A percentile compares a stretch with the other conserved stretches of the same genome.
phyloP scores from a whole-genome alignment of 2,797 vertebrate species.

The Phoxinus dragarum region DNA sequence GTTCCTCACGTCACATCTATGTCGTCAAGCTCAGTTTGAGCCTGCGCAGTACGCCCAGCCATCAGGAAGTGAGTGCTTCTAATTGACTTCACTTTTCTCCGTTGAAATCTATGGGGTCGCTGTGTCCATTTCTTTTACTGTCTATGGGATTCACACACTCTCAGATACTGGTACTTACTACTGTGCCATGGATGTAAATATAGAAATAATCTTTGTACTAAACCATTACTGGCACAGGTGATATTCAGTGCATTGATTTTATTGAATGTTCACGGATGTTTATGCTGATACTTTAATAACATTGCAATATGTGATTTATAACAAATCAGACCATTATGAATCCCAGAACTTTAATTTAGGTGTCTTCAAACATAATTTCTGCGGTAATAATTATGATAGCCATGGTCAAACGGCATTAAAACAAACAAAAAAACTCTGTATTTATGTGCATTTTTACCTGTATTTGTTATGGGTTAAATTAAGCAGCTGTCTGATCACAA shows the following conservation, averaged over 20 bases:
- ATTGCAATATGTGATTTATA: background rate
- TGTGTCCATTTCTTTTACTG: too few relatives aligned
- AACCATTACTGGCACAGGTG: background rate
- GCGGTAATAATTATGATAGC: constrained; percentile 14
- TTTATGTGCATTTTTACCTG: background rate
- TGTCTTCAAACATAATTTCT: constrained; percentile 48
- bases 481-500: background rate
- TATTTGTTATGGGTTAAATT: background rate
- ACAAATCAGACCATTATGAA: background rate
- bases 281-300: background rate
- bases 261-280: background rate
- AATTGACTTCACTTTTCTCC: too few relatives aligned
- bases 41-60: too few relatives aligned
- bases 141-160: too few relatives aligned
- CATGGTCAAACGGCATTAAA: constrained; percentile 31
- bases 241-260: background rate
- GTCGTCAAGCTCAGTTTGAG: too few relatives aligned
- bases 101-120: too few relatives aligned
- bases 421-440: background rate
- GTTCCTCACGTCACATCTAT: too few relatives aligned
- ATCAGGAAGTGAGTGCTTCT: too few relatives aligned
- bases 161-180: constrained; percentile 34
- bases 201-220: constrained; percentile 35
- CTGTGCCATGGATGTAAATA: constrained; percentile 13
- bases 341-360: background rate